Conservation (phyloP, 2,888 invertebrate genomes). For the Steinernema hermaphroditum region DNA sequence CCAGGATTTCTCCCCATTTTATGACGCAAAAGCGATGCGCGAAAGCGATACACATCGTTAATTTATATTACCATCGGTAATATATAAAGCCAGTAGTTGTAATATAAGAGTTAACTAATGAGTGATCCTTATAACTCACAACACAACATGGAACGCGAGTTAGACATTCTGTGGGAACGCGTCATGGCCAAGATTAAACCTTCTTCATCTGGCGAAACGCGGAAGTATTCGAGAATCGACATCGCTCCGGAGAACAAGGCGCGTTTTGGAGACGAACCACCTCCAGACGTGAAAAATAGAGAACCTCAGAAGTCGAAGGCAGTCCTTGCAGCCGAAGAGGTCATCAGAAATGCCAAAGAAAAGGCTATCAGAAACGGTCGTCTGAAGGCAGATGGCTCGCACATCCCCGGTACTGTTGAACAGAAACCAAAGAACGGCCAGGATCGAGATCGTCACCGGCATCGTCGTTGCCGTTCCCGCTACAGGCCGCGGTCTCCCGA, state of each 20-base stretch:
- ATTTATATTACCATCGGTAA: too few relatives aligned
- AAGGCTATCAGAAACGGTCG: constrained; percentile 43
- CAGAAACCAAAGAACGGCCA: neutral
- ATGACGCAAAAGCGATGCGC: too few relatives aligned
- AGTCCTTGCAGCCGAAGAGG: constrained; percentile 38
- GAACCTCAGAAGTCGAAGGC: constrained; percentile 35
- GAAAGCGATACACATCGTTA: too few relatives aligned
- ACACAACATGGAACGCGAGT: too few relatives aligned
- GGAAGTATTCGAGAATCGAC: constrained; percentile 59
- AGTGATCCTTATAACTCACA: too few relatives aligned
- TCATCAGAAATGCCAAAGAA: constrained; percentile 27
- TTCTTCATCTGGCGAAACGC: constrained; percentile 38
- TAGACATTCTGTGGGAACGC: too few relatives aligned
- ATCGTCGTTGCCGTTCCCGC: constrained; percentile 4
- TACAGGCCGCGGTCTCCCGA: neutral
- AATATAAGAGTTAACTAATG: too few relatives aligned
- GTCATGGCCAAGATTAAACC: constrained; percentile 50
- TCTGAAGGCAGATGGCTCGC: neutral
- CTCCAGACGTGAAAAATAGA: constrained; percentile 30
- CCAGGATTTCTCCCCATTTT: too few relatives aligned
- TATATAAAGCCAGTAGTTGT: too few relatives aligned
- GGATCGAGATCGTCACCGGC: neutral
- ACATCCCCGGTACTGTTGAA: constrained; percentile 4
- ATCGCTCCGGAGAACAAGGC: constrained; percentile 78
- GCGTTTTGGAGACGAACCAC: constrained; percentile 39